Evolutionary conservation across 2,113 vertebrate species (phyloP).

Genomic region (Herpetotheres cachinnans): DNA sequence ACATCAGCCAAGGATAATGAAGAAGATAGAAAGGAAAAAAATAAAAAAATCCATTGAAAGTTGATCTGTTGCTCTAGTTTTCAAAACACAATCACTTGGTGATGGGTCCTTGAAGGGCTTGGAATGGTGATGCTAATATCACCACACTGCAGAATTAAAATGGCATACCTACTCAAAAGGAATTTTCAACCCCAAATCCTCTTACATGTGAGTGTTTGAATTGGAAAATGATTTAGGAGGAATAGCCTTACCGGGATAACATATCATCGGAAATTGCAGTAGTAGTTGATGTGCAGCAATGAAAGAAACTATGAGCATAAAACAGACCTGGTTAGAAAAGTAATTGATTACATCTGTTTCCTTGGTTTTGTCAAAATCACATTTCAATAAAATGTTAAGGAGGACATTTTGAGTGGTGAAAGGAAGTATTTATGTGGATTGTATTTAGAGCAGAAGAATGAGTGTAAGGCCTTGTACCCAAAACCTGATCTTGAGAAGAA

Average conservation of each 20-base stretch:
- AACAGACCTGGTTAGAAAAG: not conserved
- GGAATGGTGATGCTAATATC: not conserved
- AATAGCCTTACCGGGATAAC: not conserved
- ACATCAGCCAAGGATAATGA: not conserved
- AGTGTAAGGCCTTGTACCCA: not conserved
- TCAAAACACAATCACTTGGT: not conserved
- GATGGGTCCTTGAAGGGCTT: not conserved
- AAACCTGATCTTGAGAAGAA: not conserved
- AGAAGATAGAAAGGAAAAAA: not conserved
- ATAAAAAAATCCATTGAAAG: not conserved
- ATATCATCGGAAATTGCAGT: rapidly evolving
- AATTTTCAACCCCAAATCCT: not conserved
- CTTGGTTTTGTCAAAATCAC: not conserved
- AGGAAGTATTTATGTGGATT: not conserved
- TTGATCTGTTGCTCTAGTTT: not conserved
- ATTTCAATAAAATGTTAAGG: not conserved
- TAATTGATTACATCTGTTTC: not conserved
- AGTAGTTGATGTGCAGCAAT: too few relatives aligned
- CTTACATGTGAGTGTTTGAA: not conserved
- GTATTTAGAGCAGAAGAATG: not conserved
- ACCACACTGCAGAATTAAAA: not conserved
- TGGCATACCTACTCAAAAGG: not conserved
- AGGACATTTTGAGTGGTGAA: not conserved
- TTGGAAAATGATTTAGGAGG: not conserved
- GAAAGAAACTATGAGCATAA: not conserved